phyloP scores from a whole-genome alignment of 2,797 vertebrate genomes.

The Cossypha caffra region DNA sequence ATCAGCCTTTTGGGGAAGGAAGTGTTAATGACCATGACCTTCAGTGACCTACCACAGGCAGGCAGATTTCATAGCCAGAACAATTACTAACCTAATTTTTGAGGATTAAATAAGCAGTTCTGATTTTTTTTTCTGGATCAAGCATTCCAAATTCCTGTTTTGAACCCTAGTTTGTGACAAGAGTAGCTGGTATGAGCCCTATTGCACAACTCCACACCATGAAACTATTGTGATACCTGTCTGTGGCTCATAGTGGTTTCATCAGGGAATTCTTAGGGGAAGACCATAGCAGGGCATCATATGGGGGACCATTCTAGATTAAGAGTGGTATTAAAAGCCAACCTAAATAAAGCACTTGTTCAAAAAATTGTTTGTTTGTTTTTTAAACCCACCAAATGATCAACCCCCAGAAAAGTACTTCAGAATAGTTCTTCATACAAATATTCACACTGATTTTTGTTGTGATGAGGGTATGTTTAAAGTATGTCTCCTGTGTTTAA shows the following conservation, averaged over 20 bases:
- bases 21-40: background rate
- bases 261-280: background rate
- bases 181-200: background rate
- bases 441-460: background rate
- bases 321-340: background rate
- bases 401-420: background rate
- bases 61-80: background rate
- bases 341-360: background rate
- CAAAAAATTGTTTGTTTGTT: background rate
- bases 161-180: background rate
- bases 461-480: background rate
- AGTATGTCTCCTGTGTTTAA: background rate
- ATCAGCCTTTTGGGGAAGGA: background rate
- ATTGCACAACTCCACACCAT: background rate
- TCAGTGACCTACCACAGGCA: background rate
- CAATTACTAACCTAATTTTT: background rate
- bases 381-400: background rate
- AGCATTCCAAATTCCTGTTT: background rate
- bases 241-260: background rate
- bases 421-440: background rate
- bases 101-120: background rate
- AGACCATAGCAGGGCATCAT: background rate
- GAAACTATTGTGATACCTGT: background rate
- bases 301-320: background rate
- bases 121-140: background rate